Conservation (phyloP, 2,888 invertebrate species). For the Torymus texanus region DNA sequence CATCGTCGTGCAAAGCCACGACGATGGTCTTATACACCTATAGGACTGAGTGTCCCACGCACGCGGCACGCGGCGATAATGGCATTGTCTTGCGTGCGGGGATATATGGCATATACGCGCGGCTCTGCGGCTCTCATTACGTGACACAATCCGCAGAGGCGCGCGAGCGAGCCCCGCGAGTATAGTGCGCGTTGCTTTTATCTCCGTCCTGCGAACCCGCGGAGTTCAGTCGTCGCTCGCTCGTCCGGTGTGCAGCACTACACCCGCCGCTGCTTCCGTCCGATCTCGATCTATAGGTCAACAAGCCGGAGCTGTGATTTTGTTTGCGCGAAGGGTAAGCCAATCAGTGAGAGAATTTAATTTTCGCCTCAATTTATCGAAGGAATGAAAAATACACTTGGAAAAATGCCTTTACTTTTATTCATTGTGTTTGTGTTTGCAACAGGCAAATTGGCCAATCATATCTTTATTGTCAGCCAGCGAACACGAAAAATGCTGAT, state of each 20-base stretch:
- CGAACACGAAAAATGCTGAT: too few species aligned
- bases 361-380: too few species aligned
- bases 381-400: too few species aligned
- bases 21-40: neutral
- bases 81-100: slow-evolving; percentile 48
- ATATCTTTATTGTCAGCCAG: neutral
- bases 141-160: slow-evolving; percentile 65
- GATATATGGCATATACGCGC: slow-evolving; percentile 22
- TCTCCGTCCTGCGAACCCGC: slow-evolving; percentile 40
- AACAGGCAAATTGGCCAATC: neutral
- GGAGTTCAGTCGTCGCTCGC: slow-evolving; percentile 70
- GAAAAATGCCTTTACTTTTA: too few species aligned
- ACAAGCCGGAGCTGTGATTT: neutral
- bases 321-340: neutral
- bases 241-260: slow-evolving; percentile 61
- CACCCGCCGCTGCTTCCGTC: neutral
- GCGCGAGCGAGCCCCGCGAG: slow-evolving; percentile 19
- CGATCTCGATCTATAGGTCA: neutral
- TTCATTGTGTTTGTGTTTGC: too few species aligned
- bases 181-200: slow-evolving; percentile 19
- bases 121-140: slow-evolving; percentile 66
- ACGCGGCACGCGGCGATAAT: slow-evolving; percentile 37
- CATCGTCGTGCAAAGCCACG: too few species aligned
- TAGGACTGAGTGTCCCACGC: slow-evolving; percentile 29
- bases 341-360: slow-evolving; percentile 13